Percentiles rank a stretch among this genome's conserved stretches.
These are phyloP conservation scores for Anguilla pacifica DNA, from an alignment of 2,797 vertebrate species.

Conservation along the genomic window DNA sequence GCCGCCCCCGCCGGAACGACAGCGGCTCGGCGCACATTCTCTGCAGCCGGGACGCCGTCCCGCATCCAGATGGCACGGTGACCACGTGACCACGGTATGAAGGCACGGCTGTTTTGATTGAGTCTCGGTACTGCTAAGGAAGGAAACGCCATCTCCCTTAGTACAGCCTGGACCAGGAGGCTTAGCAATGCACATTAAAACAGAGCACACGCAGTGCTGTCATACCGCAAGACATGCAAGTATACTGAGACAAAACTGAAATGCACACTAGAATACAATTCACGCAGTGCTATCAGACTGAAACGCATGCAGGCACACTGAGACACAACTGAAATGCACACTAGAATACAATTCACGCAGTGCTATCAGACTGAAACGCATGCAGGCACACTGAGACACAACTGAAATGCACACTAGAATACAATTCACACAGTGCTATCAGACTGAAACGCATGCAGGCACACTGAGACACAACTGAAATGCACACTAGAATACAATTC, in stretches of 20 bases:
- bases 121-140: not conserved
- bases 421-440: too few relatives aligned
- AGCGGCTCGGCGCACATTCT: not conserved
- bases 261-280: too few relatives aligned
- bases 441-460: too few relatives aligned
- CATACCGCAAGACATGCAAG: too few relatives aligned
- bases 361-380: not conserved
- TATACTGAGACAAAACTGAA: too few relatives aligned
- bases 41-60: constrained; percentile 40
- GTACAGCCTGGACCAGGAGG: not conserved
- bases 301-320: too few relatives aligned
- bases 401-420: not conserved
- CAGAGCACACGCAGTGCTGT: too few relatives aligned
- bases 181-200: not conserved
- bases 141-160: not conserved
- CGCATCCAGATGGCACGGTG: constrained; percentile 30
- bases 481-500: too few relatives aligned
- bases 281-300: too few relatives aligned
- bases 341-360: too few relatives aligned
- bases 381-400: not conserved
- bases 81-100: not conserved
- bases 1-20: constrained; percentile 27
- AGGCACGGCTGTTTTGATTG: not conserved
- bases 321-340: too few relatives aligned
- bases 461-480: too few relatives aligned